Evolutionary conservation across 2,113 vertebrate species (phyloP).

Genomic region (Pomatostomus ruficeps): DNA sequence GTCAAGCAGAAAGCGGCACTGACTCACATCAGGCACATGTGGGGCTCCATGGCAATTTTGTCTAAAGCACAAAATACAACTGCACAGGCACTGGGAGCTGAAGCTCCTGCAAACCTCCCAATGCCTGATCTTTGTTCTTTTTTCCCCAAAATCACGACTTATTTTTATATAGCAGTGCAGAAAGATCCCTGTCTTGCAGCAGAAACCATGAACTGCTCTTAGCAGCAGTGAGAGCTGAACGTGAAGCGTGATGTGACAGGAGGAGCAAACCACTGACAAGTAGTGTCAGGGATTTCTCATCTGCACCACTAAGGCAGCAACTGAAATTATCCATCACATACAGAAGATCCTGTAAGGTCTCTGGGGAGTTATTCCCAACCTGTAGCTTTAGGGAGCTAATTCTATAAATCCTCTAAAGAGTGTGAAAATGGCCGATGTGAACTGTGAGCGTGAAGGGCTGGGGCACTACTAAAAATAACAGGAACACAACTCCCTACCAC

Average conservation of each 20-base stretch:
- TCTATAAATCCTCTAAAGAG: not conserved
- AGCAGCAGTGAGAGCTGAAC: not conserved
- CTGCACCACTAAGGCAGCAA: not conserved
- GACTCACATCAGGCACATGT: not conserved
- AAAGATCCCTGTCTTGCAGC: not conserved
- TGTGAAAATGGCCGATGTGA: not conserved
- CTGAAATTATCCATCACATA: not conserved
- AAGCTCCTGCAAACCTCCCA: not conserved
- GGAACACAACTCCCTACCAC: not conserved
- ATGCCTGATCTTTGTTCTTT: accelerated
- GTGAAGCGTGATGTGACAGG: not conserved
- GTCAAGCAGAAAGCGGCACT: not conserved
- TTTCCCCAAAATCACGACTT: not conserved
- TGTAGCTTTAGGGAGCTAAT: not conserved
- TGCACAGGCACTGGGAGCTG: not conserved
- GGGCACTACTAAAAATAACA: not conserved
- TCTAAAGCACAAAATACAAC: not conserved
- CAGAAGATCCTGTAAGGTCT: not conserved
- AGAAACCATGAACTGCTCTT: not conserved
- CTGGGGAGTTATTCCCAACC: not conserved
- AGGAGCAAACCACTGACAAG: not conserved
- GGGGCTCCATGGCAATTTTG: not conserved
- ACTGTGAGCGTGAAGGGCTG: accelerated
- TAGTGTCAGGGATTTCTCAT: not conserved
- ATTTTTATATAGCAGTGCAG: not conserved